Conservation (phyloP, 2,797 vertebrate species). For the Acrocephalus scirpaceus region DNA sequence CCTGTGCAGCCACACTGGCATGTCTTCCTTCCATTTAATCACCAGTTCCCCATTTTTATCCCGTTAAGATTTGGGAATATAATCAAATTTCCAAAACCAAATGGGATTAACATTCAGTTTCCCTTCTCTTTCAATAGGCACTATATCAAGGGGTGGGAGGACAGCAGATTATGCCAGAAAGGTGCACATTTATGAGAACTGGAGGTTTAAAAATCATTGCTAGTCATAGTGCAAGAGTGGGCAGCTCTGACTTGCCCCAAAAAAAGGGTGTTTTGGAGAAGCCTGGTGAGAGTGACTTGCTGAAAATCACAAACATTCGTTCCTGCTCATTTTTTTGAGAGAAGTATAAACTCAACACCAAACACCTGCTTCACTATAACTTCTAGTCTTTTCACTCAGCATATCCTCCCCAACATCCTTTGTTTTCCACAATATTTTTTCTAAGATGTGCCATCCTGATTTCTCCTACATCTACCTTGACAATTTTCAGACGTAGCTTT, state of each 20-base stretch:
- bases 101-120: not conserved
- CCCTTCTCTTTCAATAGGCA: not conserved
- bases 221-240: fast-evolving
- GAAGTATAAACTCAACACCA: not conserved
- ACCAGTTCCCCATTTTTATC: not conserved
- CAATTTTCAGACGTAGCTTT: not conserved
- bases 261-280: not conserved
- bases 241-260: not conserved
- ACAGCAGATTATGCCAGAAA: not conserved
- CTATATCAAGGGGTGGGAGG: not conserved
- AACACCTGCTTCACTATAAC: not conserved
- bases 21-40: not conserved
- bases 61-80: not conserved
- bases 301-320: not conserved
- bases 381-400: not conserved
- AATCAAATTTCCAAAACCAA: not conserved
- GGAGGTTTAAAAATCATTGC: not conserved
- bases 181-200: not conserved
- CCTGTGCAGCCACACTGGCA: not conserved
- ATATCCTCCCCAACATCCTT: not conserved
- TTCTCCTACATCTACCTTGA: not conserved
- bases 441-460: not conserved
- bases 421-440: not conserved
- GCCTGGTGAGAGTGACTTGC: fast-evolving
- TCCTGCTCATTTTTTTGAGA: not conserved